Evolutionary conservation across 2,888 invertebrate species (phyloP), one percentile per base, ranked within the genome.

Genomic region (Aromia moschata): DNA sequence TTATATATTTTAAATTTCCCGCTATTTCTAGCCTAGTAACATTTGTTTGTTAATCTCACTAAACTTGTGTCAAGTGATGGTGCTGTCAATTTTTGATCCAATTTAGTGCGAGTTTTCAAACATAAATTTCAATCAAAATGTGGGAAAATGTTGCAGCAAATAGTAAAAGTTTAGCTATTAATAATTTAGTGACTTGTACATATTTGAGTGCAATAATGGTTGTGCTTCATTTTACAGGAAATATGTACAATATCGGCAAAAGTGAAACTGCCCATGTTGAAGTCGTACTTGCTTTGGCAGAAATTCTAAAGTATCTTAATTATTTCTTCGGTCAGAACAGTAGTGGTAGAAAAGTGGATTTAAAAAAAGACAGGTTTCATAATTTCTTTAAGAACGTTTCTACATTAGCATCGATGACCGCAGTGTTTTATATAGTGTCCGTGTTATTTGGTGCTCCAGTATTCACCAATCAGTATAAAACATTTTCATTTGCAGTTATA

Each of bases 371-470:
- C 17, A 57, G 63, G 58, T 58, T 68, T 30, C 56, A 63, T 58
- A 63, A 46, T 56, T 16, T 78, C 59, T 59, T 85, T 4, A 88
- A 86, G 73, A 82, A 83, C 55, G 59, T 80, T 0, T 65, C 84
- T 2, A 80, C 84, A 41, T 72, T 85, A 1, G 63, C 84, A 0
- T 75, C 83, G 18, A 81, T 84, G 17, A 80, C 83, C 36, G 76
- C 82, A 33, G 72, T 85, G 53, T 89, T 85, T 73, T 89, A 88
- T 68, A 62, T 85, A 2, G 80, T 85, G 2, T 85, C 88, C 12
- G 84, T 91, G 45, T 70, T 90, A 45, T 89, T 90, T 68, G 90
- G 91, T 31, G 90, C 90, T 0, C 88, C 89, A 2, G 76, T 88
- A 2, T 75, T 86, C 38, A 84, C 84, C 5, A 83, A 85, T 57